Base-by-base conservation (phyloP, 2,888 invertebrate genomes). In the Drosophila fulvimacula region DNA sequence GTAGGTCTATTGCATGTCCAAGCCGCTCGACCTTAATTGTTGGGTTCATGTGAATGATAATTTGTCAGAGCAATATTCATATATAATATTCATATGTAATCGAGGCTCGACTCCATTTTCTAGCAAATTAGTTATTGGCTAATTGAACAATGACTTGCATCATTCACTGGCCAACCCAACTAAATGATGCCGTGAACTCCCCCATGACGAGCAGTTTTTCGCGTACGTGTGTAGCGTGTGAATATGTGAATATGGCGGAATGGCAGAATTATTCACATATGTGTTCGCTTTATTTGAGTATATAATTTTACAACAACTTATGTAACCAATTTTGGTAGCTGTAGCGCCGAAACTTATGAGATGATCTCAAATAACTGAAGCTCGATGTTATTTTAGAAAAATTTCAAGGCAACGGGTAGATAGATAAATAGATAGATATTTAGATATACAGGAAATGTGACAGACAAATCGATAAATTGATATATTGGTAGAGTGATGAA, bases 111-210 rank as follows among this genome's bases (percentile, higher is more conserved):
- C 38, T 55, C 32, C 17, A 15, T 21, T 44, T 46, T 38, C 36
- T 41, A 36, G 38, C 36, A 52, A 73, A 52, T 72, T 39, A 52
- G 24, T 10, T 10, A 15, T 10, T 46, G 36, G 9, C 3, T 39
- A 71, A 56, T 53, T 58, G 58, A 32, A 55, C 41, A 57, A 38
- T 53, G 53, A 46, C 39, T 72, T 30, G 19, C 30, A 27, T 49
- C 64, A 64, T 63, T 49, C 48, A 34, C 32, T 64, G 38, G 41
- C 13, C 17, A 19, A 55, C 19, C 11, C 46, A 17, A 17, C 46
- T 17, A 46, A 30, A 17, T 30, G n/a, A 30, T 11, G n/a, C 27
- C 11, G 27, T 17, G 11, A 27, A 11, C 3, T 2, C 24, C n/a
- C 15, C 15, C 44, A 2, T 46, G 46, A 46, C 46, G 46, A 10